Base-by-base conservation (phyloP, 2,113 vertebrate genomes). In the Lonchura striata region DNA sequence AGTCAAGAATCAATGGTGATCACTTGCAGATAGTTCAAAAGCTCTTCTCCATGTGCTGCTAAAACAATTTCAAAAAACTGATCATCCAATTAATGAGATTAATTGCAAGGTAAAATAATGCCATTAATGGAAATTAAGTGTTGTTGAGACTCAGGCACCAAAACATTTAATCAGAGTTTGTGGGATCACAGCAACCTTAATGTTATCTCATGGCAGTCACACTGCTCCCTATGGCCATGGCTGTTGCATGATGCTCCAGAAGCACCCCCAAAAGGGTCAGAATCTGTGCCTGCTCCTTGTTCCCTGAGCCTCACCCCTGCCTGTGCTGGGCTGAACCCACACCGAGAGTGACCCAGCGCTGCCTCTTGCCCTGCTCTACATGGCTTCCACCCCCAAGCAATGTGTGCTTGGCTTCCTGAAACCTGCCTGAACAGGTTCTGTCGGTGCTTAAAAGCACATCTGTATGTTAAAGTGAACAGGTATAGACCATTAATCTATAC, bases 341-440 rank as follows among this genome's bases (percentile, higher is more conserved):
- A 2, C 46, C 0, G 0, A 57, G 39, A 11, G 6, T 0, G 15
- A 20, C 42, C 19, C 4, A 2, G 28, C 0, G 0, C 39, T 23
- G 31, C n/a, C 33, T 52, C 41, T 28, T n/a, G 35, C 44, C 24
- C 57, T 82, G 4, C 47, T 71, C 39, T 37, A 21, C 15, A 3
- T 4, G 21, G 9, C 33, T 84, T 56, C 53, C 30, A 25, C 22
- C 33, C 37, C 25, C 6, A 2, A 37, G 37, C 35, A 47, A 23
- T 1, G 24, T 0, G 1, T 9, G 1, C 2, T 2, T 1, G 11
- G 12, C 60, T 54, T 20, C 42, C n/a, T 60, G 50, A 47, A 63
- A 31, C 33, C 41, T 41, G 28, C 2, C 41, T 20, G 46, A 65
- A 44, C 24, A 30, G 31, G 11, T 22, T n/a, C 49, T 64, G 64